These are phyloP conservation scores for Hecatera dysodea DNA, from an alignment of 2,888 invertebrate species.

Conservation along the genomic window DNA sequence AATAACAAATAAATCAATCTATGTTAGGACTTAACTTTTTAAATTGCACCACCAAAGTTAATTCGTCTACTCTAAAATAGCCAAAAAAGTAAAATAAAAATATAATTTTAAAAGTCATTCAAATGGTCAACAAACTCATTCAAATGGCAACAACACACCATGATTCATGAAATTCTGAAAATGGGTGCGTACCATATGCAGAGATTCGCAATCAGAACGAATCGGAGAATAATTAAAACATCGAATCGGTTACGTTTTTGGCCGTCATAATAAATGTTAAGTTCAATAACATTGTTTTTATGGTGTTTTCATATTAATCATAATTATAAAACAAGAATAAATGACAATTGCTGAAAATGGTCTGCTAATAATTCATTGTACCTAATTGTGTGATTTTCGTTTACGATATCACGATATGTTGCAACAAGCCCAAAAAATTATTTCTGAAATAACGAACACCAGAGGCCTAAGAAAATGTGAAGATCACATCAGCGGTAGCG, in stretches of 20 bases:
- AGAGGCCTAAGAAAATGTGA: no score
- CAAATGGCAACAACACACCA: not conserved
- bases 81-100: not conserved
- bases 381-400: not conserved
- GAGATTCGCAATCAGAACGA: conserved; percentile 23
- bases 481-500: no score
- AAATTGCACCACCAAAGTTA: not conserved
- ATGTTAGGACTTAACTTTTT: not conserved
- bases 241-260: conserved; percentile 9
- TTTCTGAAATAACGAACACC: no score
- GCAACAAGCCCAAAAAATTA: no score
- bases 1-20: not conserved
- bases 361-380: not conserved
- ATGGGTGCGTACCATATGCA: conserved; percentile 9
- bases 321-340: not conserved
- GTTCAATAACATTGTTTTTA: conserved; percentile 24
- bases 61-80: not conserved
- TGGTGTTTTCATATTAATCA: conserved; percentile 23
- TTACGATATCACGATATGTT: not conserved
- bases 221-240: conserved; percentile 44
- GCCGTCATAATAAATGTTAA: conserved; percentile 9
- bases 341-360: not conserved
- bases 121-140: not conserved
- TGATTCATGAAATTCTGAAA: conserved; percentile 31
- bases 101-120: not conserved